Evolutionary conservation across 2,888 invertebrate genomes (phyloP).

Genomic region (Dione vanillae): DNA sequence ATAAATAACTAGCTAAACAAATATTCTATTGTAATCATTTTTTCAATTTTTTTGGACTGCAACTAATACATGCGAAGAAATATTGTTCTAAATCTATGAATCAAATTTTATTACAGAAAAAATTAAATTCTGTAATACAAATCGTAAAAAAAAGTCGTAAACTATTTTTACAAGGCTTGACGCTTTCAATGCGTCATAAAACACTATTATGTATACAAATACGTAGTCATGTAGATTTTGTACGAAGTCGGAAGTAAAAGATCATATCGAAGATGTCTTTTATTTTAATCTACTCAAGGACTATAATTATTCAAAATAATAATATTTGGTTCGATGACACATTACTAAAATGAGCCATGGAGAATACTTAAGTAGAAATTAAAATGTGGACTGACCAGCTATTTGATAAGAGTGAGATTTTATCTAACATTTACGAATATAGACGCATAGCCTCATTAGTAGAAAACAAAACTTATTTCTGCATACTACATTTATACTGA

Average conservation of each 20-base stretch:
- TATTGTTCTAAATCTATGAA: neutral
- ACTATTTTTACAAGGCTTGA: slow-evolving; percentile 67
- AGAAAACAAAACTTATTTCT: neutral
- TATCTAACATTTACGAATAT: neutral
- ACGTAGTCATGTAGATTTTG: slow-evolving; percentile 31
- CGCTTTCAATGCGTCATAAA: slow-evolving; percentile 31
- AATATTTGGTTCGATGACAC: slow-evolving; percentile 32
- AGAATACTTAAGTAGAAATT: slow-evolving; percentile 15
- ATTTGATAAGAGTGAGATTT: neutral
- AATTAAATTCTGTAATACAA: slow-evolving; percentile 60
- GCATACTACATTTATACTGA: no score
- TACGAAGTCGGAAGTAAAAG: slow-evolving; percentile 46
- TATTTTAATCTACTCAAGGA: slow-evolving; percentile 43
- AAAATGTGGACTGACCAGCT: slow-evolving; percentile 10
- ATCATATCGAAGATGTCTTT: slow-evolving; percentile 34
- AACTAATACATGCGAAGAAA: no score
- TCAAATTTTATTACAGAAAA: slow-evolving; percentile 31
- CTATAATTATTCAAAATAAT: slow-evolving; percentile 42
- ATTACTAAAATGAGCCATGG: slow-evolving; percentile 29
- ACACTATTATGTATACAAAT: slow-evolving; percentile 24
- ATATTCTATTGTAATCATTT: neutral
- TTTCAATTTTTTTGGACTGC: no score
- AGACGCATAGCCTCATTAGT: no score
- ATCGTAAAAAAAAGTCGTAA: slow-evolving; percentile 71
- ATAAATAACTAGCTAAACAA: neutral